Base-by-base conservation (phyloP, 2,113 vertebrate species). In the Argyrosomus japonicus region DNA sequence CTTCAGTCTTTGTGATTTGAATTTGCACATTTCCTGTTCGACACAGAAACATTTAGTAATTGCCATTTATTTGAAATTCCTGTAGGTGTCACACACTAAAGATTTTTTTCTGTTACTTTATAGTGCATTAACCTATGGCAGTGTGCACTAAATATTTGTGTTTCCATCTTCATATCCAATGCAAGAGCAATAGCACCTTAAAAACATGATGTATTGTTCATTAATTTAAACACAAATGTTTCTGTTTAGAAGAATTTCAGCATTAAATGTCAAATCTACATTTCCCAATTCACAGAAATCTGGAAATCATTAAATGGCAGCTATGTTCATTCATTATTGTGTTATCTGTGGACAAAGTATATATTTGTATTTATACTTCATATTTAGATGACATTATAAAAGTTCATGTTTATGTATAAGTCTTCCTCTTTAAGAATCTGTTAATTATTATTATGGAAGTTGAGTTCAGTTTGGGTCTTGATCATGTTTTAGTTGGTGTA, bases 11-110 rank as follows among this genome's bases (percentile, higher is more conserved):
- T 83, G 17, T 81, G 32, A 61, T 60, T 58, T 68, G 14, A 69
- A 62, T 90, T 90, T 92, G 79, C 86, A 89, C 88, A 85, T 85
- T 75, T 86, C 86, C 70, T 84, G 27, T 87, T 47, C 27, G 27
- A 85, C 43, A 71, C 43, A 60, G 61, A 90, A 81, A 80, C 11
- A 27, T 75, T 70, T 80, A 80, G 64, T 57, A 2, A 51, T 77
- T 69, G 50, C 32, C 54, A 74, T 87, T 73, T 10, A 47, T 25
- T 27, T 77, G 57, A 60, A 72, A 77, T 76, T 15, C 12, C 29
- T 75, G 29, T 61, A 86, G 36, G 40, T 70, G 48, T 62, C 6
- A 36, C 23, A 45, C 56, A 54, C 53, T 56, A 36, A 81, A 23
- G 3, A 18, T n/a, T 62, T 80, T 32, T n/a, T 51, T 58, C 40